Evolutionary conservation across 2,888 invertebrate genomes (phyloP).

Genomic region (Rotaria socialis): DNA sequence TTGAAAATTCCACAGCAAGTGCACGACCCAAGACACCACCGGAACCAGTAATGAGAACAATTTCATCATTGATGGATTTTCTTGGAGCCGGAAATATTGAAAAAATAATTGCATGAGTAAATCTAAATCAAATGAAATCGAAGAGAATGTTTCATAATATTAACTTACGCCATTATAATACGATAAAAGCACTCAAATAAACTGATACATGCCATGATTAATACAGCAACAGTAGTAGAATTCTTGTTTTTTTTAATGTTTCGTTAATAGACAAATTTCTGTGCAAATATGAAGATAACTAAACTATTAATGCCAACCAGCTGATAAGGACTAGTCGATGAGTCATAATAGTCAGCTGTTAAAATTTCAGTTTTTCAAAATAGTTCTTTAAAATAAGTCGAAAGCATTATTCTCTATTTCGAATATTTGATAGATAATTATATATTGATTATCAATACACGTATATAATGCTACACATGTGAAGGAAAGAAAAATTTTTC

Average conservation of each 20-base stretch:
- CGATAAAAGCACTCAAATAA: background rate
- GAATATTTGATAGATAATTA: background rate
- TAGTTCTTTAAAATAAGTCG: background rate
- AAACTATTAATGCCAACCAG: background rate
- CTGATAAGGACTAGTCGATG: background rate
- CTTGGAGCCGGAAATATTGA: slow-evolving; percentile 23
- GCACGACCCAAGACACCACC: slow-evolving; percentile 26
- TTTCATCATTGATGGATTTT: slow-evolving; percentile 20
- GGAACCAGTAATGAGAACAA: background rate
- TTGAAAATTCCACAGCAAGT: slow-evolving; percentile 29
- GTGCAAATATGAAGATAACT: background rate
- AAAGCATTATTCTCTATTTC: background rate
- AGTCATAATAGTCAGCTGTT: background rate
- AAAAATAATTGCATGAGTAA: slow-evolving; percentile 18
- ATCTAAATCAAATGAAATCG: background rate
- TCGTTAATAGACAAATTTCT: background rate
- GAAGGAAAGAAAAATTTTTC: background rate
- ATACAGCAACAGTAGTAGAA: background rate
- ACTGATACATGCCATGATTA: background rate
- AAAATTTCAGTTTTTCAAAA: background rate
- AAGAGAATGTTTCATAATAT: too few relatives aligned
- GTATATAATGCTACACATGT: background rate
- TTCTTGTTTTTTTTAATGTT: background rate
- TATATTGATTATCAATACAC: background rate
- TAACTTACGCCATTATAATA: slow-evolving; percentile 15